Evolutionary conservation across 2,113 vertebrate genomes (phyloP).

Genomic region (Sylvietta virens): DNA sequence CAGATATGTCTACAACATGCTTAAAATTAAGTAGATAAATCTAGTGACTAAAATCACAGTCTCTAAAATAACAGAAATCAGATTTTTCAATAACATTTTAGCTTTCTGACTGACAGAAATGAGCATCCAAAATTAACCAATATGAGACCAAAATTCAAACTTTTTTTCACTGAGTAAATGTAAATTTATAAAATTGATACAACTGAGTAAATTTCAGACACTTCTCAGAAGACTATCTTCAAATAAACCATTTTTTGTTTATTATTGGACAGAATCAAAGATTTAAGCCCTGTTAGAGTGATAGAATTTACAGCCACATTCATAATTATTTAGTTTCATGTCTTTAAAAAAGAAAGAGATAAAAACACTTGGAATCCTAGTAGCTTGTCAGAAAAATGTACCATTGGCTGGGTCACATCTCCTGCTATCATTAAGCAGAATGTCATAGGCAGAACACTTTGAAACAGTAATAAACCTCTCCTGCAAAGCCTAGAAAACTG

Average conservation of each 20-base stretch:
- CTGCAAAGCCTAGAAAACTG: background rate
- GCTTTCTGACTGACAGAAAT: background rate
- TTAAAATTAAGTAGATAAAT: background rate
- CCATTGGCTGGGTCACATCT: slow-evolving; percentile 15
- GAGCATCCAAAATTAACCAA: background rate
- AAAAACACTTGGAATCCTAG: slow-evolving; percentile 29
- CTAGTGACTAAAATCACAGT: background rate
- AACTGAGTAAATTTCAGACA: background rate
- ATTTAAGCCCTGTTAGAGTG: background rate
- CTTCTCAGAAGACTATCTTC: background rate
- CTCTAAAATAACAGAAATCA: background rate
- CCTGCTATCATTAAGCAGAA: slow-evolving; percentile 24
- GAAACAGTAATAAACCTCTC: background rate
- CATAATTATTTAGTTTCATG: background rate
- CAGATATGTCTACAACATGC: background rate
- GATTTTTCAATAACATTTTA: background rate
- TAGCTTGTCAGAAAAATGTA: slow-evolving; percentile 34
- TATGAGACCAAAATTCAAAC: background rate
- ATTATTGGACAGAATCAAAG: background rate
- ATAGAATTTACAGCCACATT: background rate
- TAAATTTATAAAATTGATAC: background rate
- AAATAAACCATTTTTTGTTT: background rate
- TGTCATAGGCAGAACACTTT: slow-evolving; percentile 28
- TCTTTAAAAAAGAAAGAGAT: slow-evolving; percentile 10
- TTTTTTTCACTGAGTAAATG: background rate